A percentile compares a stretch with the other conserved stretches of the same genome.
phyloP scores from a whole-genome alignment of 2,113 vertebrate species.

The Kryptolebias marmoratus region DNA sequence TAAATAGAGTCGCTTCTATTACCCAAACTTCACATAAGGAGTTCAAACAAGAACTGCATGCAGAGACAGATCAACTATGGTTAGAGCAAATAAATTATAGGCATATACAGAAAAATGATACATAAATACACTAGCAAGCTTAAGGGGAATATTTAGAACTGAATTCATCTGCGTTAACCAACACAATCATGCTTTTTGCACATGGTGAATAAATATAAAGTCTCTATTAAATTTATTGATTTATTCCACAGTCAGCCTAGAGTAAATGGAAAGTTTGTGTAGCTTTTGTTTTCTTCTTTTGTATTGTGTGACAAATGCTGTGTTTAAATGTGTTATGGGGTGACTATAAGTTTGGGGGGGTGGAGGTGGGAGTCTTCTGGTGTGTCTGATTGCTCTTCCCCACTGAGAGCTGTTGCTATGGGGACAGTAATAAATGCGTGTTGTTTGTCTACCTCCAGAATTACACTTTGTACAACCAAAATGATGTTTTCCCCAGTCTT shows the following conservation, averaged over 20 bases:
- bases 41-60: constrained; percentile 4
- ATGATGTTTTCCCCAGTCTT: constrained; percentile 36
- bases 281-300: not conserved
- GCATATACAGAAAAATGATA: not conserved
- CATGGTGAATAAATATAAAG: not conserved
- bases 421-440: constrained; percentile 71
- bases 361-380: constrained; percentile 23
- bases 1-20: constrained; percentile 4
- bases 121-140: not conserved
- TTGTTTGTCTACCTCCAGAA: constrained; percentile 68
- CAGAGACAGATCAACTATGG: not conserved
- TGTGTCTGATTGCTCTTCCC: constrained; percentile 57
- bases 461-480: constrained; percentile 57
- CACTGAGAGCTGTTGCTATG: constrained; percentile 74
- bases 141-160: not conserved
- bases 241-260: not conserved
- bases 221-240: not conserved
- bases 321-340: not conserved
- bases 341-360: not conserved
- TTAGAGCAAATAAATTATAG: not conserved
- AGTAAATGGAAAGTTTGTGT: too few species aligned
- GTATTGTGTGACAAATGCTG: not conserved
- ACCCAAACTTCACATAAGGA: not conserved
- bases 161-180: too few species aligned
- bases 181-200: not conserved